These are phyloP conservation scores for Tachina lurida DNA, from an alignment of 2,888 invertebrate genomes.

Conservation along the genomic window DNA sequence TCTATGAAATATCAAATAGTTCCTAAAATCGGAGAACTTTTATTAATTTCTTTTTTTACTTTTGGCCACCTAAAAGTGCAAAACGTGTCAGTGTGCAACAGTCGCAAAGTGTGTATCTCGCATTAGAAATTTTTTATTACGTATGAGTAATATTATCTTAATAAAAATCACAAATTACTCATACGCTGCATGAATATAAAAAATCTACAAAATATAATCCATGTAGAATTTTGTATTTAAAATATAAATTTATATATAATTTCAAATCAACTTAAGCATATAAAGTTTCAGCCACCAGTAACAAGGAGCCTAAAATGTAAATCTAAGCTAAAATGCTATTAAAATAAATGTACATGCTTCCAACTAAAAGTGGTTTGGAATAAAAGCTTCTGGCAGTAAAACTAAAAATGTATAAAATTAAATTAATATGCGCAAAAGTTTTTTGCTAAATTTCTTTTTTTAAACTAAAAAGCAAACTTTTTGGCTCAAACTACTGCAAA, in stretches of 20 bases:
- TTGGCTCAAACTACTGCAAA: conserved; percentile 3
- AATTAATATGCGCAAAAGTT: background rate
- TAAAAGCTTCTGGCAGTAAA: background rate
- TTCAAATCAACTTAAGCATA: background rate
- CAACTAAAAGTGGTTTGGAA: background rate
- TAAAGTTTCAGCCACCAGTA: background rate
- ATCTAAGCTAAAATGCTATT: background rate
- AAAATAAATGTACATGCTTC: background rate
- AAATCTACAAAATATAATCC: too few relatives aligned
- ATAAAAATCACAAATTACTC: too few relatives aligned
- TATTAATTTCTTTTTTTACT: too few relatives aligned
- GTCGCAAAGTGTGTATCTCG: too few relatives aligned
- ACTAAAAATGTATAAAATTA: background rate
- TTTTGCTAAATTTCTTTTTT: background rate
- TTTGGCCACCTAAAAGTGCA: too few relatives aligned
- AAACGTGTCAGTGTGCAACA: too few relatives aligned
- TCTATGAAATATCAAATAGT: too few relatives aligned
- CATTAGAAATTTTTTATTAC: too few relatives aligned
- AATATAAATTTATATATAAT: background rate
- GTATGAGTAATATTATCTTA: too few relatives aligned
- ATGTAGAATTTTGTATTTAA: background rate
- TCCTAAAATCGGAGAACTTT: too few relatives aligned
- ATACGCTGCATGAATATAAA: too few relatives aligned
- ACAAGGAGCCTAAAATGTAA: background rate
- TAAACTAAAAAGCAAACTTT: conserved; percentile 1